phyloP scores from a whole-genome alignment of 2,113 vertebrate species.

The Orthonyx spaldingii region DNA sequence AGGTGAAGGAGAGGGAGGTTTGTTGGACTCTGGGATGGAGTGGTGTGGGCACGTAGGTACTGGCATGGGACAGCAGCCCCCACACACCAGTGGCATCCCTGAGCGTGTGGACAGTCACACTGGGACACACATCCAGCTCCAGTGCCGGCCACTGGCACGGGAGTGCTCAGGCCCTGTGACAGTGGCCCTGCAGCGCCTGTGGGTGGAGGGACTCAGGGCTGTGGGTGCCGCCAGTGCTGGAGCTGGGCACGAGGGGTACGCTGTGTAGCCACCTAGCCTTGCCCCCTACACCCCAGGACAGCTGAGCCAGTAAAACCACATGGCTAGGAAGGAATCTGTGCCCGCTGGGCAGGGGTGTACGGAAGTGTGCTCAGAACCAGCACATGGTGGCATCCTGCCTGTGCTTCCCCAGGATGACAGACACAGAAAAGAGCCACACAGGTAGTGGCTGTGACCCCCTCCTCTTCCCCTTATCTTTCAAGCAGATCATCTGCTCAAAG shows the following conservation, averaged over 20 bases:
- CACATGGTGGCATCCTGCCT: background rate
- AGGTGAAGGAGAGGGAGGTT: background rate
- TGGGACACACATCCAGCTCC: accelerated
- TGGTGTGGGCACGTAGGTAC: accelerated
- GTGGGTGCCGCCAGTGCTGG: accelerated
- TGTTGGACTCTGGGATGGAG: background rate
- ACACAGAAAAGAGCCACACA: accelerated
- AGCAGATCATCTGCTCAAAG: background rate
- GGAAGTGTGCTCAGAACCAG: background rate
- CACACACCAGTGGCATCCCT: background rate
- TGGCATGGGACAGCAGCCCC: background rate
- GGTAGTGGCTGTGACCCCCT: background rate
- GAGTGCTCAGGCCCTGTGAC: background rate
- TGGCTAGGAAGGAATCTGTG: background rate
- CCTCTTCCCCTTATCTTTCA: background rate
- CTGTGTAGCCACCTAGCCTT: accelerated
- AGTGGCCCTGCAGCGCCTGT: accelerated
- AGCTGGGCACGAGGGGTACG: background rate
- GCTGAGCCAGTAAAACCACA: background rate
- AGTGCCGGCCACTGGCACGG: accelerated
- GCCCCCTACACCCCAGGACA: background rate
- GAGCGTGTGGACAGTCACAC: background rate
- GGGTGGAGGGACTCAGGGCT: background rate
- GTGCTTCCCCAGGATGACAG: background rate
- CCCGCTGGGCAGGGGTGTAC: accelerated